Conservation (phyloP, 2,113 vertebrate species). For the Cyrtonyx montezumae region DNA sequence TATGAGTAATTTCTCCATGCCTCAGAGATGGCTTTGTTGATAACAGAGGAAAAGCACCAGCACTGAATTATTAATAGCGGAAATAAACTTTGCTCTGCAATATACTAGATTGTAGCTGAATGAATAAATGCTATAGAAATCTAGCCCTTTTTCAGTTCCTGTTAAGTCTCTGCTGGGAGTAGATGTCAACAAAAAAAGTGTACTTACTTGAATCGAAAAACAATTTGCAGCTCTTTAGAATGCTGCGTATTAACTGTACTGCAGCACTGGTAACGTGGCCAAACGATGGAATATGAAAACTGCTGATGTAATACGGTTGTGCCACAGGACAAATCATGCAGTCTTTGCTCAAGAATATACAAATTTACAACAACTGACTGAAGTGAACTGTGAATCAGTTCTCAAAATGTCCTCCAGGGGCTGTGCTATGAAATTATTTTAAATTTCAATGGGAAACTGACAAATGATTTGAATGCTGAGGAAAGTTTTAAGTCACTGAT, state of each 20-base stretch:
- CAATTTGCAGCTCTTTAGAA: not conserved
- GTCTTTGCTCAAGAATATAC: not conserved
- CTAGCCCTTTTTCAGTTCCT: not conserved
- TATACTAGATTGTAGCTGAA: not conserved
- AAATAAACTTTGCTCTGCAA: not conserved
- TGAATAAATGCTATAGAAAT: not conserved
- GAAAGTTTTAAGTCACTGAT: not conserved
- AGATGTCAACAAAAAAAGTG: not conserved
- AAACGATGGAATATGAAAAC: not conserved
- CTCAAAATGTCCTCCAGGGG: not conserved
- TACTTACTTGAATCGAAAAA: not conserved
- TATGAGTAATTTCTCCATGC: slow-evolving; percentile 9
- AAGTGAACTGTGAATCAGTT: not conserved
- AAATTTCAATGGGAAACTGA: not conserved
- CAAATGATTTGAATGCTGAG: not conserved
- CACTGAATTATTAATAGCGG: not conserved
- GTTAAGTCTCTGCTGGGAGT: not conserved
- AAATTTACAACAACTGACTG: not conserved
- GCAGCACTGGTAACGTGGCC: not conserved
- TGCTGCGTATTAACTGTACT: not conserved
- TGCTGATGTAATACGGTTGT: not conserved
- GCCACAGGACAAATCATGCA: not conserved
- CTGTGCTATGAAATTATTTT: not conserved
- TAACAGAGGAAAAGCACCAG: not conserved
- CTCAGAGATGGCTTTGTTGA: not conserved